Base-by-base conservation (phyloP, 2,113 vertebrate genomes). In the Chaetodon auriga region DNA sequence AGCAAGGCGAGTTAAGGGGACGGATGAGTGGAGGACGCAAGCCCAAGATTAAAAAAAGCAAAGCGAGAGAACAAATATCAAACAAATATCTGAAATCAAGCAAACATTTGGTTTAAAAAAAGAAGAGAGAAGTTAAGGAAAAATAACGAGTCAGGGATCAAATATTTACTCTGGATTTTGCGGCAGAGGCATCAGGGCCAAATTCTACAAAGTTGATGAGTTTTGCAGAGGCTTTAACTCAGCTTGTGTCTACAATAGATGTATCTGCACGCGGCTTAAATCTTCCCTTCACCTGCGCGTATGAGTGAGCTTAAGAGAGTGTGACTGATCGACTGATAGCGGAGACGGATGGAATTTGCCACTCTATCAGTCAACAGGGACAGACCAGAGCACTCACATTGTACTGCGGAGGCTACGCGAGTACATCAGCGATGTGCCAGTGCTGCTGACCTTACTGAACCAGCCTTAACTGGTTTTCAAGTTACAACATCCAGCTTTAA, bases 161-260 rank as follows among this genome's bases (percentile, higher is more conserved):
- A 81, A 87, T 76, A 81, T 76, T 78, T 75, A 36, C 18, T 25
- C 83, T 74, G 19, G 49, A 83, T 81, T 79, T 57, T 3, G 21
- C 54, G 21, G 18, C 62, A 14, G 63, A 54, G 58, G 30, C 25
- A 36, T 60, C 51, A 14, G 4, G 25, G 16, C 78, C 45, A 53
- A 55, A 70, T 64, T 64, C 45, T n/a, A 25, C 25, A 54, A 60
- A 68, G 72, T 10, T 65, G 38, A 68, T 69, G 82, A 73, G 70
- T 36, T 54, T 25, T 25, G 35, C 65, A 60, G 71, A 51, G 30
- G 54, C 38, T 81, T 86, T 65, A 81, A 61, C 58, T 82, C 49
- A 6, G 55, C 84, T 58, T 53, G 64, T 72, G 80, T 88, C 86
- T 80, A 83, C 72, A 87, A 2, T 5, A 58, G 30, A 64, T 30